phyloP scores from a whole-genome alignment of 2,888 invertebrate genomes.

The Chalcis sispes region DNA sequence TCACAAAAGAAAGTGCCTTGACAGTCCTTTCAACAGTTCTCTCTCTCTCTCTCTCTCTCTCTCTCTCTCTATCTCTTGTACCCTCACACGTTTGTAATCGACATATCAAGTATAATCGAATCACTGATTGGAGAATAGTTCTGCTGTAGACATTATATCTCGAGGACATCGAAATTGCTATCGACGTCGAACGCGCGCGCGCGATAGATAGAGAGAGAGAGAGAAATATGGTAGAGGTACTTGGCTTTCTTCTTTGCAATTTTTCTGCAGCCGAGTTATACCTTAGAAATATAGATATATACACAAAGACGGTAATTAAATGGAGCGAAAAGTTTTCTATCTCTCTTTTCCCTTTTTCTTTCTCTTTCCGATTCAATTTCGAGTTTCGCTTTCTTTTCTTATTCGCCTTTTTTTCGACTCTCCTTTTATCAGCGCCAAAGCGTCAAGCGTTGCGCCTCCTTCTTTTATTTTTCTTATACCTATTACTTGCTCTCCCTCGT shows the following conservation, averaged over 20 bases:
- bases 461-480: no score
- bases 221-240: not conserved
- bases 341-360: conserved; percentile 16
- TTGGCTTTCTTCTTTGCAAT: conserved; percentile 8
- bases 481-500: no score
- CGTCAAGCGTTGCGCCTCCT: no score
- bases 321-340: conserved; percentile 35
- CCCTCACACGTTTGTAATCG: conserved; percentile 37
- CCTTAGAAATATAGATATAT: not conserved
- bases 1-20: conserved; percentile 1
- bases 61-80: not conserved
- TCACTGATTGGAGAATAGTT: conserved; percentile 46
- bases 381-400: conserved; percentile 9
- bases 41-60: no score
- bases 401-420: not conserved
- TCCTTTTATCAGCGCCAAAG: not conserved
- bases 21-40: no score
- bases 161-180: conserved; percentile 59
- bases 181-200: conserved; percentile 31
- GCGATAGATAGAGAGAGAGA: not conserved
- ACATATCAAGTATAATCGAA: conserved; percentile 53
- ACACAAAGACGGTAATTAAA: conserved; percentile 41
- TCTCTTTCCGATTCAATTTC: conserved; percentile 12
- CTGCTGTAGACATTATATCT: conserved; percentile 57
- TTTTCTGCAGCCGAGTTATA: not conserved